Conservation (phyloP, 2,797 vertebrate species). For the Ara ararauna region DNA sequence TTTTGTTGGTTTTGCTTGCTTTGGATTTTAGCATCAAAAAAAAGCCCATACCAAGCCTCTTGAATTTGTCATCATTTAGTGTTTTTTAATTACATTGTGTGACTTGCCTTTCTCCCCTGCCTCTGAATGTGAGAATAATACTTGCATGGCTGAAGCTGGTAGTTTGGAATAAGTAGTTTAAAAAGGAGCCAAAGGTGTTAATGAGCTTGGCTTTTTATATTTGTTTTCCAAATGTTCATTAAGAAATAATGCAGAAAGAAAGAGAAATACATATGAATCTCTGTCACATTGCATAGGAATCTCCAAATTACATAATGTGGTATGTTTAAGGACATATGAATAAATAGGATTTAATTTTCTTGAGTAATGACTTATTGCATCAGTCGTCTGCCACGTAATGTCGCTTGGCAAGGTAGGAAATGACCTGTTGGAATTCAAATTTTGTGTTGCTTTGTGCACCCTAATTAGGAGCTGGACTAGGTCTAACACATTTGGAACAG, state of each 20-base stretch:
- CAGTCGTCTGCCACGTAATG: conserved; percentile 18
- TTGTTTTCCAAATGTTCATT: not conserved
- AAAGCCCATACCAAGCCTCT: not conserved
- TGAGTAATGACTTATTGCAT: conserved; percentile 51
- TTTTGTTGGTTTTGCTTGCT: not conserved
- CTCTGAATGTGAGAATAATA: not conserved
- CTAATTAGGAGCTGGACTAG: not conserved
- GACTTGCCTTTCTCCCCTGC: not conserved
- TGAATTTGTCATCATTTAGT: not conserved
- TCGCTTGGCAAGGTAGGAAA: conserved; percentile 32
- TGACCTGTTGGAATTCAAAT: conserved; percentile 46
- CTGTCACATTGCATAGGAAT: conserved; percentile 40
- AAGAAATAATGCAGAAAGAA: conserved; percentile 4
- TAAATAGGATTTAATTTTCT: conserved; percentile 57
- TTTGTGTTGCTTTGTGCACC: not conserved
- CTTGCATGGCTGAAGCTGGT: not conserved
- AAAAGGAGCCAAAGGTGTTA: not conserved
- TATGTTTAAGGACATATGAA: conserved; percentile 18
- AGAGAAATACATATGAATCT: not conserved
- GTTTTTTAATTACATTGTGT: not conserved
- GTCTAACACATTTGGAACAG: not conserved
- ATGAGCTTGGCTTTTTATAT: conserved; percentile 29
- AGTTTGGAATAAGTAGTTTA: not conserved
- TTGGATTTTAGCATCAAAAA: not conserved
- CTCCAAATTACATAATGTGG: not conserved